Percentiles rank a stretch among this genome's conserved stretches.
Evolutionary conservation across 1,140 invertebrate genomes (phyloP).

Genomic region (Luehdorfia chinensis): DNA sequence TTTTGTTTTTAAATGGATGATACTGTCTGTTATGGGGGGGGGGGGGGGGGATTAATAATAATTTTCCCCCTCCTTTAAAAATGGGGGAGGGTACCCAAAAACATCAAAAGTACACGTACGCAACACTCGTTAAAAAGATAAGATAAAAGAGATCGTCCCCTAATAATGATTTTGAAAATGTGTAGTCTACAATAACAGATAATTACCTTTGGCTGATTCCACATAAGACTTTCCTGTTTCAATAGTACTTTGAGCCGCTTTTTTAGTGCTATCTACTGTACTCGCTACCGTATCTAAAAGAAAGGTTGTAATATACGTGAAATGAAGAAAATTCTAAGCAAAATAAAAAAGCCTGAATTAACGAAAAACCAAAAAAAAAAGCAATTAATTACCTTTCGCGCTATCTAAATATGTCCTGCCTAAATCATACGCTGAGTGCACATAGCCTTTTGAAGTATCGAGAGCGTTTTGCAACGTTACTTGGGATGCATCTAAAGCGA

Average conservation of each 20-base stretch:
- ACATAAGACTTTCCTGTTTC: slow-evolving; percentile 57
- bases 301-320: slow-evolving; percentile 19
- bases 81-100: too few species aligned
- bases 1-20: background rate
- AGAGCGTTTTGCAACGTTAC: slow-evolving; percentile 44
- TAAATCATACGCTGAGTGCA: slow-evolving; percentile 49
- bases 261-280: slow-evolving; percentile 63
- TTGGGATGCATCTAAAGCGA: slow-evolving; percentile 55
- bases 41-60: too few species aligned
- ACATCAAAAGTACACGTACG: too few species aligned
- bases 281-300: slow-evolving; percentile 54
- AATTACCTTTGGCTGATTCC: slow-evolving; percentile 53
- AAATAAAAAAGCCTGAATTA: slow-evolving; percentile 10
- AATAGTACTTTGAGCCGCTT: slow-evolving; percentile 47
- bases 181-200: too few species aligned
- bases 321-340: slow-evolving; percentile 13
- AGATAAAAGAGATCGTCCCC: too few species aligned
- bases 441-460: slow-evolving; percentile 43
- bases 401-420: slow-evolving; percentile 54
- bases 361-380: slow-evolving; percentile 20
- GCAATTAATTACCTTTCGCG: slow-evolving; percentile 47
- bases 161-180: too few species aligned
- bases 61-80: too few species aligned
- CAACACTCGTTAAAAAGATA: too few species aligned
- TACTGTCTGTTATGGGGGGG: background rate